Evolutionary conservation across 1,140 invertebrate species (phyloP).

Genomic region (Berghia stephanieae): DNA sequence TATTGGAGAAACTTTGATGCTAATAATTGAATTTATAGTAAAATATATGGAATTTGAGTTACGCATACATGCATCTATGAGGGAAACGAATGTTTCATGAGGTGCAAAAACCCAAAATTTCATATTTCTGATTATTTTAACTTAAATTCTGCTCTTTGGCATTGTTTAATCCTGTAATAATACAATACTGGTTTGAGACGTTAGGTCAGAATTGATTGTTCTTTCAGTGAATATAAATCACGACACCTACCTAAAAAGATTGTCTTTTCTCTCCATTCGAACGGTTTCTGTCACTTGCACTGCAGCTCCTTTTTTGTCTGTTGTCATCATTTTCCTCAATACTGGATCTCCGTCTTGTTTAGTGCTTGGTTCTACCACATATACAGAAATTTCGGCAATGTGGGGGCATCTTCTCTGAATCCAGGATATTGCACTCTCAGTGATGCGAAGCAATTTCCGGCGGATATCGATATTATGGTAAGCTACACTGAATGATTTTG

Average conservation of each 20-base stretch:
- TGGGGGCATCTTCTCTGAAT: slow-evolving; percentile 60
- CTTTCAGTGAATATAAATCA: no score
- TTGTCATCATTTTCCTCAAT: slow-evolving; percentile 61
- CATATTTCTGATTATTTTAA: no score
- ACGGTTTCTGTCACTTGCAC: slow-evolving; percentile 44
- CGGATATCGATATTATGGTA: slow-evolving; percentile 63
- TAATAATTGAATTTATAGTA: no score
- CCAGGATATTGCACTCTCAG: slow-evolving; percentile 65
- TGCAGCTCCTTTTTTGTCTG: slow-evolving; percentile 51
- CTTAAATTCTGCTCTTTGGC: no score
- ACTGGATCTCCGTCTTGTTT: slow-evolving; percentile 53
- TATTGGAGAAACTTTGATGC: no score
- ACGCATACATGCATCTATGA: no score
- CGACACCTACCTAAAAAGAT: slow-evolving; percentile 62
- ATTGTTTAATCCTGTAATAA: no score
- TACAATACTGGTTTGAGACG: no score
- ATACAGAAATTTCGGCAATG: slow-evolving; percentile 58
- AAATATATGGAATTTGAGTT: no score
- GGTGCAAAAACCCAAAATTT: no score
- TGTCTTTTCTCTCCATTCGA: slow-evolving; percentile 64
- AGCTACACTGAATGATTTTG: slow-evolving; percentile 65
- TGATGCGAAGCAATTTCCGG: slow-evolving; percentile 59
- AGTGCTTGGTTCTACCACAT: slow-evolving; percentile 63
- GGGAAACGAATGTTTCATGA: no score
- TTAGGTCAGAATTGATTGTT: no score